These are phyloP conservation scores for Tenthredo amoena DNA, from an alignment of 2,888 invertebrate species.

Conservation along the genomic window DNA sequence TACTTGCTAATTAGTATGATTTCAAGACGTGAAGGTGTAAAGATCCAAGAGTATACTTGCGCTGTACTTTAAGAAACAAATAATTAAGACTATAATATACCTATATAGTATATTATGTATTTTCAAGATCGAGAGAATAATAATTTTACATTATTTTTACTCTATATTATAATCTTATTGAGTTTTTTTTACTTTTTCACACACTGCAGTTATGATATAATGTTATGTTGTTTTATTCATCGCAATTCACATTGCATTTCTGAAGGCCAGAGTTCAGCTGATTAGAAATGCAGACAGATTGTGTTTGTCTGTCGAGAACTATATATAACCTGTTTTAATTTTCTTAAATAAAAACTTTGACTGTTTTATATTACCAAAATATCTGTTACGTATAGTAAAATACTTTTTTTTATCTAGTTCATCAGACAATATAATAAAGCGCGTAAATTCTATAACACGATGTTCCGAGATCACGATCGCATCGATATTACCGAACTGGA, in stretches of 20 bases:
- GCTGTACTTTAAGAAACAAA: not conserved
- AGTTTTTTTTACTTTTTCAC: not conserved
- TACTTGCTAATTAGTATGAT: not conserved
- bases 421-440: not conserved
- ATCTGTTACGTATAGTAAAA: not conserved
- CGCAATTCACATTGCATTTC: not conserved
- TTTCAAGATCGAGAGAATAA: not conserved
- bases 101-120: no score
- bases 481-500: slow-evolving; percentile 39
- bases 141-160: not conserved
- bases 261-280: slow-evolving; percentile 9
- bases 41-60: not conserved
- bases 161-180: not conserved
- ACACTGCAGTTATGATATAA: not conserved
- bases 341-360: not conserved
- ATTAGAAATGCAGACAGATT: not conserved
- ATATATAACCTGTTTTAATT: slow-evolving; percentile 15
- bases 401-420: not conserved
- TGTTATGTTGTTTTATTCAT: not conserved
- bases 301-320: not conserved
- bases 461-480: slow-evolving; percentile 32
- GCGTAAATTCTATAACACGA: not conserved
- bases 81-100: not conserved
- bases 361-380: not conserved
- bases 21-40: not conserved